Evolutionary conservation across 2,888 invertebrate species (phyloP).

Genomic region (Papilio demoleus): DNA sequence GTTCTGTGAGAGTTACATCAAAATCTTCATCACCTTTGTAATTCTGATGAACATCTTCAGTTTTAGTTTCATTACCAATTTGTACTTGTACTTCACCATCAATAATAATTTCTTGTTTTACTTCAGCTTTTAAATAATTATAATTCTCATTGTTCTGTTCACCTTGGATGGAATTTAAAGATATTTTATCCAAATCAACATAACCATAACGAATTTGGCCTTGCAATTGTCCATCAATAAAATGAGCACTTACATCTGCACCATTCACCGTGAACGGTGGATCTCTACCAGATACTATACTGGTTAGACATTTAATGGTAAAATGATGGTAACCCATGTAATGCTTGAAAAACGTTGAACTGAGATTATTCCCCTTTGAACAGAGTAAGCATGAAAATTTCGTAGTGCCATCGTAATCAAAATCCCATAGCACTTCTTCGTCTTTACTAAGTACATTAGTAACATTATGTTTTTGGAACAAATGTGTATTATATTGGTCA

Average conservation of each 20-base stretch:
- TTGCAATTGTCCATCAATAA: constrained; percentile 66
- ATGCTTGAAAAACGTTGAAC: constrained; percentile 69
- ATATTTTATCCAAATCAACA: constrained; percentile 60
- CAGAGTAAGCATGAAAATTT: constrained; percentile 72
- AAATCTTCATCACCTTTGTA: constrained; percentile 75
- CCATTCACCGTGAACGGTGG: constrained; percentile 69
- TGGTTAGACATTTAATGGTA: constrained; percentile 74
- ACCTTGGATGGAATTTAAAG: constrained; percentile 41
- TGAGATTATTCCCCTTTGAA: constrained; percentile 60
- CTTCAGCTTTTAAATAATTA: constrained; percentile 51
- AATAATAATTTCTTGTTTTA: constrained; percentile 55
- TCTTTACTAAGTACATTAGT: constrained; percentile 62
- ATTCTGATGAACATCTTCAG: constrained; percentile 46
- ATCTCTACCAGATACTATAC: constrained; percentile 66
- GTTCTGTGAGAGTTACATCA: constrained; percentile 74
- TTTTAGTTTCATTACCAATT: constrained; percentile 45
- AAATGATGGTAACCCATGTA: constrained; percentile 77
- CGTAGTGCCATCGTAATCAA: constrained; percentile 60
- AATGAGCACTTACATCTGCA: constrained; percentile 68
- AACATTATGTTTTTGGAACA: constrained; percentile 73
- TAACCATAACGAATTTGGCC: constrained; percentile 64
- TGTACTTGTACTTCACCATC: constrained; percentile 50
- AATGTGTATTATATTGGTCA: constrained; percentile 68
- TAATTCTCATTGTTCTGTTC: constrained; percentile 36
- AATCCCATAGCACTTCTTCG: constrained; percentile 66